Conservation (phyloP, 2,797 vertebrate species). For the Danio albolineatus region DNA sequence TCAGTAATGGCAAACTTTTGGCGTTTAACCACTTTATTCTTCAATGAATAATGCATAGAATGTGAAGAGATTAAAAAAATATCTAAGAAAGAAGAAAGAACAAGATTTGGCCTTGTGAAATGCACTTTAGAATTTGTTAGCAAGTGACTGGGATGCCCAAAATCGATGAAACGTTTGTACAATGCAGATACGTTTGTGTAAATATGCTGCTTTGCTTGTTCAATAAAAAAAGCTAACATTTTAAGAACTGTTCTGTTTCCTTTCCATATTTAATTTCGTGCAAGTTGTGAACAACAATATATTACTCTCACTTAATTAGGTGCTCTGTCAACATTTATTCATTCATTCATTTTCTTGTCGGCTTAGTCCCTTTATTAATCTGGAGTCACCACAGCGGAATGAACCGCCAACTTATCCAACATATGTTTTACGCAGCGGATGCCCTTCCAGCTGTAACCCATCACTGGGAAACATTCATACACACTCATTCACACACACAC, state of each 20-base stretch:
- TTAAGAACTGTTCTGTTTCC: not conserved
- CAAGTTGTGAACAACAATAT: not conserved
- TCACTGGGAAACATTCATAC: too few species aligned
- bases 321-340: too few species aligned
- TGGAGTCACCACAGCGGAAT: too few species aligned
- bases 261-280: not conserved
- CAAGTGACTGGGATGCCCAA: slow-evolving; percentile 24
- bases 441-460: too few species aligned
- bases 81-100: slow-evolving; percentile 3
- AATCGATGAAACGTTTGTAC: slow-evolving; percentile 43
- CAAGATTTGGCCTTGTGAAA: slow-evolving; percentile 54
- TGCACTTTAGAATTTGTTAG: slow-evolving; percentile 65
- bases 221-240: slow-evolving; percentile 66
- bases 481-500: too few species aligned
- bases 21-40: slow-evolving; percentile 23
- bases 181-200: slow-evolving; percentile 69
- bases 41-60: slow-evolving; percentile 32
- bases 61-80: slow-evolving; percentile 22
- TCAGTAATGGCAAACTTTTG: not conserved
- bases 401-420: too few species aligned
- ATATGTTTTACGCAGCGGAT: too few species aligned
- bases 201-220: slow-evolving; percentile 81
- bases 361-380: too few species aligned
- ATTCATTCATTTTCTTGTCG: too few species aligned
- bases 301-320: not conserved